phyloP scores from a whole-genome alignment of 2,113 vertebrate genomes.

The Propithecus coquereli region DNA sequence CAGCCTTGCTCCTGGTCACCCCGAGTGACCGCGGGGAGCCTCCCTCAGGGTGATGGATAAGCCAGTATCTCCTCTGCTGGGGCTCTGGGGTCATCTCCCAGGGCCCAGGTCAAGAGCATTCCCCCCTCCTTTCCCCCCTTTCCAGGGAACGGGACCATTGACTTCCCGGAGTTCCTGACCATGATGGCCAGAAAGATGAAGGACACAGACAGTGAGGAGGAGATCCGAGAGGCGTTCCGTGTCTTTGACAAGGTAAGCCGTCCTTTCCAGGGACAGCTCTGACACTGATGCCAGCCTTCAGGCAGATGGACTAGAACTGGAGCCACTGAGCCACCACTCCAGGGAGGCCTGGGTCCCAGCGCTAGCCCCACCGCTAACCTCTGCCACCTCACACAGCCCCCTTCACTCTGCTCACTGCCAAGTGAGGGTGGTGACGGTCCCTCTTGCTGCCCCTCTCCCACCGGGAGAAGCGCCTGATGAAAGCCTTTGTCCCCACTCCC shows the following conservation, averaged over 20 bases:
- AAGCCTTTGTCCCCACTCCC: not conserved
- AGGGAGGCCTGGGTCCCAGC: not conserved
- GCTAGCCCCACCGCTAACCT: not conserved
- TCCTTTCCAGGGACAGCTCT: accelerated
- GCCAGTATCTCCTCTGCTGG: accelerated
- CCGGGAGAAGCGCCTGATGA: not conserved
- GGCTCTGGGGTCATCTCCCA: not conserved
- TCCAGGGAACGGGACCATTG: constrained; percentile 92
- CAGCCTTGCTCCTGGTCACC: accelerated
- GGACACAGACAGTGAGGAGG: constrained; percentile 94
- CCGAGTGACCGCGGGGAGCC: accelerated
- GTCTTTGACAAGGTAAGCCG: constrained; percentile 91
- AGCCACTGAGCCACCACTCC: not conserved
- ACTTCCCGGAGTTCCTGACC: constrained; percentile 94
- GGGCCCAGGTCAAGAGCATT: no score
- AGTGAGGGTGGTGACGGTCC: not conserved
- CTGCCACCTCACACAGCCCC: not conserved
- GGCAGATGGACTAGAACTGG: accelerated
- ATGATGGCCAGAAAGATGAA: constrained; percentile 97
- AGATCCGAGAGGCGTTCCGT: constrained; percentile 93
- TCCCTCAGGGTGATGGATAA: accelerated
- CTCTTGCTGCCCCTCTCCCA: not conserved
- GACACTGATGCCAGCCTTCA: accelerated
- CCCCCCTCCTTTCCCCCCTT: not conserved
- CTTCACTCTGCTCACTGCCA: not conserved